phyloP scores from a whole-genome alignment of 1,140 invertebrate genomes.

The Megalopta genalis region DNA sequence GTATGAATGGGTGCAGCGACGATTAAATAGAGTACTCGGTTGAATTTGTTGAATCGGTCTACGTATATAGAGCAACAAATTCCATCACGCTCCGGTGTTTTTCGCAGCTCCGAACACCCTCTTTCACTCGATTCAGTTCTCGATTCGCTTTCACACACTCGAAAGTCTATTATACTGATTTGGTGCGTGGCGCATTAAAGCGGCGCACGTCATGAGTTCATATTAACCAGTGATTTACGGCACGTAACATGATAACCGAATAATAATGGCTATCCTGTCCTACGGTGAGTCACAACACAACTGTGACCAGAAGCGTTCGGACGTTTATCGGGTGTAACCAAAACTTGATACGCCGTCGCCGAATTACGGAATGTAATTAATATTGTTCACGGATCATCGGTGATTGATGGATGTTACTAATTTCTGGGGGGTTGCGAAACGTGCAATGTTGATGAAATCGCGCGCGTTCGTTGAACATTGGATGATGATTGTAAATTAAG shows the following conservation, averaged over 20 bases:
- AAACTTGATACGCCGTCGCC: background rate
- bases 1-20: no score
- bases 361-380: background rate
- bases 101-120: background rate
- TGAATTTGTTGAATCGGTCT: background rate
- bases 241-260: background rate
- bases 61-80: background rate
- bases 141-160: slow-evolving; percentile 27
- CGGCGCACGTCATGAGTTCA: slow-evolving; percentile 7
- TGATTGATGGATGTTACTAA: background rate
- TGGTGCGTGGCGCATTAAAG: background rate
- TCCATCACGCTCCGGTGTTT: background rate
- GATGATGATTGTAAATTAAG: no score
- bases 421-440: no score
- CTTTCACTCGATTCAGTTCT: slow-evolving; percentile 7
- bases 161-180: slow-evolving; percentile 15
- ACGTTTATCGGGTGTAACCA: background rate
- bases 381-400: background rate
- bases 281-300: background rate
- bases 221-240: slow-evolving; percentile 14
- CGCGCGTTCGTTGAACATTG: no score
- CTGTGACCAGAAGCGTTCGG: background rate
- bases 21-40: background rate
- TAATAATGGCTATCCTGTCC: slow-evolving; percentile 9
- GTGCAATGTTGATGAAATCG: no score